A percentile compares a stretch with the other conserved stretches of the same genome.
Conservation (phyloP, 1,140 invertebrate genomes). For the Drosophila quadrilineata region DNA sequence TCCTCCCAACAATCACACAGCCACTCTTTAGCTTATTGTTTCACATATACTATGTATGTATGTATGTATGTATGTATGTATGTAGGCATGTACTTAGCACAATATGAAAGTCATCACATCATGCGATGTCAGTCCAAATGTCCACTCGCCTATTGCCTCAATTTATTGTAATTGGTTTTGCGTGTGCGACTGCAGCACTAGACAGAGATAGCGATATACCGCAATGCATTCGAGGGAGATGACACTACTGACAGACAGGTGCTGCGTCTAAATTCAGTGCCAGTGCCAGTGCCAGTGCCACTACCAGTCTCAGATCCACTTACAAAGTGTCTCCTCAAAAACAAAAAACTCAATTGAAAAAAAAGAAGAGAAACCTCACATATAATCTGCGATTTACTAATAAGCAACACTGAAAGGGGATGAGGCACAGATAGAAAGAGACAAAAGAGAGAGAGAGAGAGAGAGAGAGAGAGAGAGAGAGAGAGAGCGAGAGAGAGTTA, state of each 20-base stretch:
- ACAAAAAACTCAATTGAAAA: too few relatives aligned
- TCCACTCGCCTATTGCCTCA: conserved; percentile 10
- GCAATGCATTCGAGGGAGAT: not conserved
- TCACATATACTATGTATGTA: not conserved
- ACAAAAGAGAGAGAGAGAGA: not conserved
- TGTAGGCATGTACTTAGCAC: conserved; percentile 5
- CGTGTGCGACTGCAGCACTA: conserved; percentile 19
- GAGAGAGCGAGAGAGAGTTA: conserved; percentile 29
- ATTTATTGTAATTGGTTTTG: conserved; percentile 49
- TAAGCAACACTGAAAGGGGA: conserved; percentile 26
- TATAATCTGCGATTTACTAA: conserved; percentile 35
- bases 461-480: not conserved
- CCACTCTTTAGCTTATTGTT: too few relatives aligned
- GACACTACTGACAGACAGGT: conserved; percentile 4
- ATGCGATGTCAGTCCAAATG: conserved; percentile 33
- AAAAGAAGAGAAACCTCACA: too few relatives aligned
- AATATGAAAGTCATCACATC: conserved; percentile 24
- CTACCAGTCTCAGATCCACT: conserved; percentile 14
- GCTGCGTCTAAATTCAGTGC: too few relatives aligned
- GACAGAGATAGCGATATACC: not conserved
- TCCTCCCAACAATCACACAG: too few relatives aligned
- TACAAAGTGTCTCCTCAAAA: too few relatives aligned
- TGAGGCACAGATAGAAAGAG: too few relatives aligned
- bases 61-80: not conserved
- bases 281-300: conserved; percentile 34